Conservation (phyloP, 2,888 invertebrate genomes). For the Pedicia rivosa region DNA sequence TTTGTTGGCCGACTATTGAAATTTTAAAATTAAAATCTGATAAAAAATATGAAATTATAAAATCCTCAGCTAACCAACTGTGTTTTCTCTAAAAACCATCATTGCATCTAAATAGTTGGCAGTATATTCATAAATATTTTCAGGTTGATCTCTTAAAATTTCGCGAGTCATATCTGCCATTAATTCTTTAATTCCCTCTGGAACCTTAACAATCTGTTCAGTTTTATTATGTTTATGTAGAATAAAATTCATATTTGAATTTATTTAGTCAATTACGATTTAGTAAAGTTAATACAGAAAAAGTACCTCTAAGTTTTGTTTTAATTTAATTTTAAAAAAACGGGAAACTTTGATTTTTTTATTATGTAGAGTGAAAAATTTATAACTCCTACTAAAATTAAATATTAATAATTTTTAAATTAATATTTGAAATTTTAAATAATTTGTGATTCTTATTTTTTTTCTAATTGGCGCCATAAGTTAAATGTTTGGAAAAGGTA, state of each 20-base stretch:
- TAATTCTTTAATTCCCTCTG: conserved; percentile 44
- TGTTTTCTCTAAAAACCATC: conserved; percentile 37
- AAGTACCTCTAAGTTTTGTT: too few species aligned
- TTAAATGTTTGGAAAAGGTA: too few species aligned
- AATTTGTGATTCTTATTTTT: too few species aligned
- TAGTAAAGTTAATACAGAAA: too few species aligned
- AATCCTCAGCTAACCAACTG: background rate
- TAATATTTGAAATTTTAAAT: too few species aligned
- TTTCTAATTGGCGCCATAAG: too few species aligned
- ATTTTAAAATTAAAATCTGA: background rate
- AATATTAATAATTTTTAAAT: too few species aligned
- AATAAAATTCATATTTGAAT: conserved; percentile 6
- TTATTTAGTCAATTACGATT: too few species aligned
- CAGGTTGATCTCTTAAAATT: conserved; percentile 43
- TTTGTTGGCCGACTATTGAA: background rate
- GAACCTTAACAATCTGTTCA: conserved; percentile 22
- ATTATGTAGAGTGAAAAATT: too few species aligned
- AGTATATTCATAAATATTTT: conserved; percentile 39
- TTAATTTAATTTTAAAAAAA: too few species aligned
- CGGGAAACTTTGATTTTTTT: too few species aligned
- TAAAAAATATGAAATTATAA: background rate
- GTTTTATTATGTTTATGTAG: conserved; percentile 1
- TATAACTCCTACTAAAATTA: too few species aligned
- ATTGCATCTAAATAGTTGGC: conserved; percentile 43
- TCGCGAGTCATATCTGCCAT: conserved; percentile 51